These are phyloP conservation scores for Sphaerophoria taeniata DNA, from an alignment of 2,888 invertebrate species.

Conservation along the genomic window DNA sequence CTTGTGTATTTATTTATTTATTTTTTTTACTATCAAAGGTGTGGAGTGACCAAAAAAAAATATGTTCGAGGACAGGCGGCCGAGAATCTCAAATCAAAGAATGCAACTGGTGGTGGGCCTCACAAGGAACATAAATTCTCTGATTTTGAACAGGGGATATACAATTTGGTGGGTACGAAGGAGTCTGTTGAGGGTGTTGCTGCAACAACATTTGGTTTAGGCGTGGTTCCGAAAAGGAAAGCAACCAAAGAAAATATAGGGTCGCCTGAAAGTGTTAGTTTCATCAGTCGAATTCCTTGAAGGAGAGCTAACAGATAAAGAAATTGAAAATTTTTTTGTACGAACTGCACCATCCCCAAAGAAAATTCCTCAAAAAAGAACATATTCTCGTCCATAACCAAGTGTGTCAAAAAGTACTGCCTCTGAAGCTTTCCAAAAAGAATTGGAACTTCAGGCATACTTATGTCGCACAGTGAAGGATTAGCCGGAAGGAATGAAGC, in stretches of 20 bases:
- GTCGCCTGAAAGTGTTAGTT: neutral
- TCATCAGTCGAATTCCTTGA: neutral
- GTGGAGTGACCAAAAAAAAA: neutral
- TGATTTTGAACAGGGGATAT: neutral
- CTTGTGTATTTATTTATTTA: neutral
- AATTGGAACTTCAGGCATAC: neutral
- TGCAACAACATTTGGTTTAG: neutral
- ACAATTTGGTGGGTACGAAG: neutral
- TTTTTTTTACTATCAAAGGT: too few species aligned
- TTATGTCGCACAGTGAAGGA: neutral
- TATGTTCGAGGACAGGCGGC: neutral
- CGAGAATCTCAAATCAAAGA: neutral
- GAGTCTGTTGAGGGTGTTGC: neutral
- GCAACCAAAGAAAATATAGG: neutral
- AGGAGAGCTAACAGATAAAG: neutral
- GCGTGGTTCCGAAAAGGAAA: neutral
- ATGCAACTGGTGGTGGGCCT: neutral
- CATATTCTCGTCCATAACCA: neutral
- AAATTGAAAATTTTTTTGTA: neutral
- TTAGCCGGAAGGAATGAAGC: neutral
- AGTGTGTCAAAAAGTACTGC: neutral
- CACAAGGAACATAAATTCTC: neutral
- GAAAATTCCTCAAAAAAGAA: neutral
- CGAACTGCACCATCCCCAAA: neutral
- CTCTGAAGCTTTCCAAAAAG: neutral